Conservation (phyloP, 2,113 vertebrate species). For the Boulengeromyrus knoepffleri region DNA sequence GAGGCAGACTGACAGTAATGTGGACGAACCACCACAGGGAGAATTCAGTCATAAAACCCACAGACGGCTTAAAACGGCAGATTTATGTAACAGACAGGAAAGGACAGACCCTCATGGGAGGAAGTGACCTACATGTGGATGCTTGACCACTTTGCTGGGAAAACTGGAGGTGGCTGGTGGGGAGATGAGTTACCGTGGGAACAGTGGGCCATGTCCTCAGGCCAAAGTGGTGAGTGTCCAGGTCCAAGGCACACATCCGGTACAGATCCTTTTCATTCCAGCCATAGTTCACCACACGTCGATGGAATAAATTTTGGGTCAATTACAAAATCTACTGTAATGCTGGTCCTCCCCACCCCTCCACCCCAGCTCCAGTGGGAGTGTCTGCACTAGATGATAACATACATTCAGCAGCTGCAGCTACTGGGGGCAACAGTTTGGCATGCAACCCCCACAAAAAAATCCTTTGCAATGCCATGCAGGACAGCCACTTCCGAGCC, state of each 20-base stretch:
- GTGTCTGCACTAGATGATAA: background rate
- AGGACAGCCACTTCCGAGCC: background rate
- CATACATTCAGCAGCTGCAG: background rate
- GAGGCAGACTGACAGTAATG: background rate
- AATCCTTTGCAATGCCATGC: background rate
- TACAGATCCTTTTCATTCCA: conserved; percentile 17
- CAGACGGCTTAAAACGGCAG: background rate
- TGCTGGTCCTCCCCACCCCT: background rate
- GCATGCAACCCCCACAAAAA: background rate
- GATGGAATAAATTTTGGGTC: background rate
- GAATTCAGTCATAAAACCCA: background rate
- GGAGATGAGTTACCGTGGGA: background rate
- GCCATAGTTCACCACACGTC: conserved; percentile 11
- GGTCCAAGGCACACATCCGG: conserved; percentile 29
- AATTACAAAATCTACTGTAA: background rate
- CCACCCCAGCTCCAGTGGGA: background rate
- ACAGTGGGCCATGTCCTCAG: background rate
- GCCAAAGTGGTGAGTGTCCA: background rate
- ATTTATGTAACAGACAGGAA: background rate
- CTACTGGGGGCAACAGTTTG: background rate
- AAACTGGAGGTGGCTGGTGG: background rate
- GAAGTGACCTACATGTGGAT: background rate
- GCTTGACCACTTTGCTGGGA: background rate
- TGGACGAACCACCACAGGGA: background rate
- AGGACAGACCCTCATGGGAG: background rate